These are phyloP conservation scores for Calephelis virginiensis DNA, from an alignment of 1,140 invertebrate genomes.

Conservation along the genomic window DNA sequence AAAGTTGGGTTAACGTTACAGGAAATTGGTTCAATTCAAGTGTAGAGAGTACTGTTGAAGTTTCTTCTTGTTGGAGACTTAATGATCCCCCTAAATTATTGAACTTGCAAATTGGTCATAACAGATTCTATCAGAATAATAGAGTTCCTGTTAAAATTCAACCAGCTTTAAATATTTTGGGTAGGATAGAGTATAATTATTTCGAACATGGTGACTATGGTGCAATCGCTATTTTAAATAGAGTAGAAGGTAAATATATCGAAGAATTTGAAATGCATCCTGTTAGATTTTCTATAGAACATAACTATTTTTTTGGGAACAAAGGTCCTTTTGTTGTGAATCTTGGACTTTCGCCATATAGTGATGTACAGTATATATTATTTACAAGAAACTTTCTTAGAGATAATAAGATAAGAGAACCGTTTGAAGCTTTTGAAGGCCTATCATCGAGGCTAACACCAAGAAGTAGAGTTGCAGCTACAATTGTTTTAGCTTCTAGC, in stretches of 20 bases:
- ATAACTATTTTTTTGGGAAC: constrained; percentile 95
- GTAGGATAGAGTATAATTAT: constrained; percentile 91
- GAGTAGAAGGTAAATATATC: constrained; percentile 84
- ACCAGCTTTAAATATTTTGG: constrained; percentile 91
- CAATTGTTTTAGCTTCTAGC: constrained; percentile 92
- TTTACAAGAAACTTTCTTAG: constrained; percentile 94
- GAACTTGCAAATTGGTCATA: constrained; percentile 91
- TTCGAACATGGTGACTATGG: constrained; percentile 91
- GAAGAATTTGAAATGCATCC: constrained; percentile 83
- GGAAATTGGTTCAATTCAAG: constrained; percentile 91
- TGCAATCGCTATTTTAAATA: constrained; percentile 92
- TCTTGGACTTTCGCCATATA: constrained; percentile 92
- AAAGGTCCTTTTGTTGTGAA: constrained; percentile 92
- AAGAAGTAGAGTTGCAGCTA: constrained; percentile 92
- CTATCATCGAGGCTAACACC: constrained; percentile 86
- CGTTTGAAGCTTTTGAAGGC: constrained; percentile 85
- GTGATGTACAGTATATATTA: constrained; percentile 86
- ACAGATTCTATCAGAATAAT: constrained; percentile 87
- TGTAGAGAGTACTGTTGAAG: constrained; percentile 85
- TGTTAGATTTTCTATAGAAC: constrained; percentile 86
- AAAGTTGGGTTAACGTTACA: constrained; percentile 90
- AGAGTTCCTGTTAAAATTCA: constrained; percentile 88
- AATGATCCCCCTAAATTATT: constrained; percentile 78
- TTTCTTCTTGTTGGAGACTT: constrained; percentile 87
- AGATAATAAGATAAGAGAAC: constrained; percentile 92